A percentile compares a stretch with the other conserved stretches of the same genome.
Evolutionary conservation across 2,113 vertebrate genomes (phyloP).

Genomic region (Ptyas mucosa): DNA sequence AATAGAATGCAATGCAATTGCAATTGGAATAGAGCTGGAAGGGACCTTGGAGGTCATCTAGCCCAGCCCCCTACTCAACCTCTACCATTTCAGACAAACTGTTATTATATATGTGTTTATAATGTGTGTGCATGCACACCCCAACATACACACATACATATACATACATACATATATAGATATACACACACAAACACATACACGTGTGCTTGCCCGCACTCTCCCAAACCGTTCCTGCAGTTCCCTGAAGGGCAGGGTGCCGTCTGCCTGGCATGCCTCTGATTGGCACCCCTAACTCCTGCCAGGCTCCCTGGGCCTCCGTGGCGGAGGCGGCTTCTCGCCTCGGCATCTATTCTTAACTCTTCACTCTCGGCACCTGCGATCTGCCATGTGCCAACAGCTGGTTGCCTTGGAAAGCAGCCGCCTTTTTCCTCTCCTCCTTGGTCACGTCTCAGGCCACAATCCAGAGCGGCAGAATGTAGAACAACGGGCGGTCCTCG

Average conservation of each 20-base stretch:
- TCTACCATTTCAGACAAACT: no score
- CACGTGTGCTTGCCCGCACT: neutral
- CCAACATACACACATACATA: no score
- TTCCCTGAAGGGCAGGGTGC: neutral
- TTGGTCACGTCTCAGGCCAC: neutral
- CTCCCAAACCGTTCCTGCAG: neutral
- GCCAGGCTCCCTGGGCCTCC: no score
- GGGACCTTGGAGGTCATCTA: no score
- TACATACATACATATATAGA: no score
- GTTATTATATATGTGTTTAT: no score
- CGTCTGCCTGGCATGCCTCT: neutral
- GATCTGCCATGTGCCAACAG: neutral
- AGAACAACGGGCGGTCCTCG: neutral
- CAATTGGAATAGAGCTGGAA: no score
- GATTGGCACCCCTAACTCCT: rapidly evolving
- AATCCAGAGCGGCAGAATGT: neutral
- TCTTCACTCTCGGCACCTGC: neutral
- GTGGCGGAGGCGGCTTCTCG: neutral
- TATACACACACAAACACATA: no score
- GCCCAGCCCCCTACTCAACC: no score
- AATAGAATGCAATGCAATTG: no score
- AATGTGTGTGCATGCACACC: no score
- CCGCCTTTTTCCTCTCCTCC: neutral
- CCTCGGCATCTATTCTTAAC: neutral
- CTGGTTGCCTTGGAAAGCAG: neutral